Evolutionary conservation across 2,797 vertebrate species (phyloP).

Genomic region (Hyperoplus immaculatus): DNA sequence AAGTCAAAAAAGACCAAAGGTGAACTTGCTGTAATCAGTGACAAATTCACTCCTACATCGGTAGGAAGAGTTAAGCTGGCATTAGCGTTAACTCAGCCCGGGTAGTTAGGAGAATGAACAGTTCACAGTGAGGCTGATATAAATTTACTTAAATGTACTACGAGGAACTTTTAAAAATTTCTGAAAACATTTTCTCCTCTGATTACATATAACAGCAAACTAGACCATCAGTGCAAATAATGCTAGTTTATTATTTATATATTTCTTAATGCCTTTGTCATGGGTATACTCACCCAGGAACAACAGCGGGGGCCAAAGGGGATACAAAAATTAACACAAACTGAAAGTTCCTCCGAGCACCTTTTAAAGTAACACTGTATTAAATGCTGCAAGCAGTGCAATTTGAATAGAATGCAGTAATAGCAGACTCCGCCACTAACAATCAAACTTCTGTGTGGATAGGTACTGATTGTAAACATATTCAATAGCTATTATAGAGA

Average conservation of each 20-base stretch:
- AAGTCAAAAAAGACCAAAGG: background rate
- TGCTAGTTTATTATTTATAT: too few species aligned
- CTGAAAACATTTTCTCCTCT: too few species aligned
- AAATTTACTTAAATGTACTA: background rate
- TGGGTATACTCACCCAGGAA: too few species aligned
- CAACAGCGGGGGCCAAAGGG: too few species aligned
- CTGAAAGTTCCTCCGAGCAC: too few species aligned
- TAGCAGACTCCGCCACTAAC: background rate
- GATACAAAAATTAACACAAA: too few species aligned
- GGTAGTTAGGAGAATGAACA: background rate
- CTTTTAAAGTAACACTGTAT: background rate
- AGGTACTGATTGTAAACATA: background rate
- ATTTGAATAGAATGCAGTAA: background rate
- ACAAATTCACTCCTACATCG: background rate
- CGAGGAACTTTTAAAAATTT: too few species aligned
- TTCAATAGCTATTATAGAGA: background rate
- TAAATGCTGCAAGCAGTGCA: background rate
- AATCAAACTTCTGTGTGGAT: background rate
- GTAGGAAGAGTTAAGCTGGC: background rate
- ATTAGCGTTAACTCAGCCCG: background rate
- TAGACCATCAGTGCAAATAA: too few species aligned
- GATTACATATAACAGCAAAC: too few species aligned
- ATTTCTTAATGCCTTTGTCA: background rate
- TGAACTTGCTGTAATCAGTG: too few species aligned
- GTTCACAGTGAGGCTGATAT: background rate